Percentiles rank a stretch among this genome's conserved stretches.
phyloP scores from a whole-genome alignment of 23 tunicate genomes.

The Diplosoma virens region DNA sequence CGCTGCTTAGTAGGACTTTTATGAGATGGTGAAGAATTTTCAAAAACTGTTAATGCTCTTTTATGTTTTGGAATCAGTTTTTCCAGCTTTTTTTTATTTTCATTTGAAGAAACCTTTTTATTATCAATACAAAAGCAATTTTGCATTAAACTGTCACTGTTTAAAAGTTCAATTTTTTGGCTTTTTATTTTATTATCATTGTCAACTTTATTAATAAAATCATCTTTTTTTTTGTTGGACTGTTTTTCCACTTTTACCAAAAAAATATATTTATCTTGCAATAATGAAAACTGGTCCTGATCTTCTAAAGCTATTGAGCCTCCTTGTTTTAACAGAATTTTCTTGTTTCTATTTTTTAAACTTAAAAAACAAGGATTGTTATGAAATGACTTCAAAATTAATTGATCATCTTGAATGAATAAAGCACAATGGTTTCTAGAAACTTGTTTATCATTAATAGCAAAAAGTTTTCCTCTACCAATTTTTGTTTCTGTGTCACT shows the following conservation, averaged over 20 bases:
- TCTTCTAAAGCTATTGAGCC: conserved; percentile 20
- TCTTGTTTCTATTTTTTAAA: conserved; percentile 18
- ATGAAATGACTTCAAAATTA: conserved; percentile 61
- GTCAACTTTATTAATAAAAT: background rate
- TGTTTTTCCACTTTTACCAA: background rate
- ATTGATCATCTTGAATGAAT: background rate
- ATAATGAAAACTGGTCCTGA: conserved; percentile 52
- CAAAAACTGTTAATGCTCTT: background rate
- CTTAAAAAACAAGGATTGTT: conserved; percentile 74
- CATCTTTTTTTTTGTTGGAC: background rate
- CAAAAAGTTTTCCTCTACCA: conserved; percentile 68
- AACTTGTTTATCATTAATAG: conserved; percentile 62
- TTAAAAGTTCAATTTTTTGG: too few relatives aligned
- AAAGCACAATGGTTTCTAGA: conserved; percentile 74
- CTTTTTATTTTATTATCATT: background rate
- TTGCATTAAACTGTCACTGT: too few relatives aligned
- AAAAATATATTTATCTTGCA: conserved; percentile 34
- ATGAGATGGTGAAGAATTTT: background rate
- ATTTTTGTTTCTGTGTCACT: conserved; percentile 33
- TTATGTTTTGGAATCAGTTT: background rate
- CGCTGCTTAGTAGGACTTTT: conserved; percentile 23
- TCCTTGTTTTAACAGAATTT: conserved; percentile 29
- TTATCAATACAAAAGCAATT: too few relatives aligned
- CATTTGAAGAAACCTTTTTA: background rate
- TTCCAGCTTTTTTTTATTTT: background rate